Evolutionary conservation across 1,140 invertebrate species (phyloP).

Genomic region (Antheraea mylitta): DNA sequence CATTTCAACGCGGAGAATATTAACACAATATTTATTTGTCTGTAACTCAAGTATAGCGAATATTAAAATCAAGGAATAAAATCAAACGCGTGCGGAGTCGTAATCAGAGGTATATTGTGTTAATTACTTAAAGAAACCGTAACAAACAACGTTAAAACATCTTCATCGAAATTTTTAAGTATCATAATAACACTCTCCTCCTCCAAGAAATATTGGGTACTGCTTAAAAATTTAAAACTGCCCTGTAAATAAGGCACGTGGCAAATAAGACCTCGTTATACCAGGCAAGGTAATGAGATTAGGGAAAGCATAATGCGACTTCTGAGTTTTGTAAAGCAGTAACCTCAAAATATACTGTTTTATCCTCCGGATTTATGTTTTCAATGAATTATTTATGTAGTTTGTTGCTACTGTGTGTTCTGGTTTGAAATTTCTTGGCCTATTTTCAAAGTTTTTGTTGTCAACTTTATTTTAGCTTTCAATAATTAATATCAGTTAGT

Average conservation of each 20-base stretch:
- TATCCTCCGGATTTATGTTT: constrained; percentile 23
- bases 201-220: neutral
- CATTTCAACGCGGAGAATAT: no score
- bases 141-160: no score
- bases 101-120: no score
- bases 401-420: constrained; percentile 13
- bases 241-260: constrained; percentile 4
- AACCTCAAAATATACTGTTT: constrained; percentile 9
- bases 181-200: neutral
- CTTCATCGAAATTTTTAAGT: neutral
- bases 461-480: neutral
- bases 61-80: no score
- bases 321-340: constrained; percentile 10
- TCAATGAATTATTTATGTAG: constrained; percentile 27
- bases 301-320: constrained; percentile 16
- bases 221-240: constrained; percentile 16
- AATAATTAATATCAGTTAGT: neutral
- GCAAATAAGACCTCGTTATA: constrained; percentile 20
- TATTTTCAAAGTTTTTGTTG: constrained; percentile 5
- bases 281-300: constrained; percentile 17
- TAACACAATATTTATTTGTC: no score
- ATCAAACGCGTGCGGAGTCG: no score
- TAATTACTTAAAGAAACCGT: no score
- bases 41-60: no score
- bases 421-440: constrained; percentile 4